These are phyloP conservation scores for Condylura cristata DNA, from an alignment of 2,113 vertebrate species.

Conservation along the genomic window DNA sequence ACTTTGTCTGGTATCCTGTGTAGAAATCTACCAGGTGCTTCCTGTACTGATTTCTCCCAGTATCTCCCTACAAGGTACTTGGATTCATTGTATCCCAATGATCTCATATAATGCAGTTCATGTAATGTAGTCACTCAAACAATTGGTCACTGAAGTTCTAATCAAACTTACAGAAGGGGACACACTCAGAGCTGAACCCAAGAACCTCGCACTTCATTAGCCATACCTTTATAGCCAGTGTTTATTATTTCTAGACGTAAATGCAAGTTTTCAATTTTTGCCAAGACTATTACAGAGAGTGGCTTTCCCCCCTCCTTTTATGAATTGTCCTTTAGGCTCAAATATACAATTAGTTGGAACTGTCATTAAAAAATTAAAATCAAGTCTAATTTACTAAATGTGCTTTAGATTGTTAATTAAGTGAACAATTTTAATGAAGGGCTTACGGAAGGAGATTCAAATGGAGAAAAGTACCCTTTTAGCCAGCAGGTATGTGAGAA, in stretches of 20 bases:
- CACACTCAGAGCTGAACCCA: constrained; percentile 66
- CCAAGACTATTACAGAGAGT: constrained; percentile 68
- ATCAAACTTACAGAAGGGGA: constrained; percentile 60
- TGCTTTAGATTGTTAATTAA: constrained; percentile 53
- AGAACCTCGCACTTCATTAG: constrained; percentile 72
- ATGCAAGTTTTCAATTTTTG: constrained; percentile 68
- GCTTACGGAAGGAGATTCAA: neutral
- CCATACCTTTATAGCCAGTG: constrained; percentile 66
- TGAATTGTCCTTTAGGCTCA: constrained; percentile 12
- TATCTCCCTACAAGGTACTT: neutral
- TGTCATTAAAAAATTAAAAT: constrained; percentile 53
- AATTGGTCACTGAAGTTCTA: constrained; percentile 73
- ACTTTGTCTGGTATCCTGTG: neutral
- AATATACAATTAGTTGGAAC: constrained; percentile 43
- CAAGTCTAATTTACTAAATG: constrained; percentile 50
- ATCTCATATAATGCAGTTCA: neutral
- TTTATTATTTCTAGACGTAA: constrained; percentile 80
- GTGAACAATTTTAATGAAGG: neutral
- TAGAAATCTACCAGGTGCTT: neutral
- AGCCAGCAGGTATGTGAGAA: neutral
- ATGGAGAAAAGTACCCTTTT: neutral
- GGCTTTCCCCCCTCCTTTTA: neutral
- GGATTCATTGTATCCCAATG: neutral
- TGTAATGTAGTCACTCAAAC: constrained; percentile 69
- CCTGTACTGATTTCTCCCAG: neutral